Base-by-base conservation (phyloP, 2,113 vertebrate genomes). In the Bubo blakistoni region DNA sequence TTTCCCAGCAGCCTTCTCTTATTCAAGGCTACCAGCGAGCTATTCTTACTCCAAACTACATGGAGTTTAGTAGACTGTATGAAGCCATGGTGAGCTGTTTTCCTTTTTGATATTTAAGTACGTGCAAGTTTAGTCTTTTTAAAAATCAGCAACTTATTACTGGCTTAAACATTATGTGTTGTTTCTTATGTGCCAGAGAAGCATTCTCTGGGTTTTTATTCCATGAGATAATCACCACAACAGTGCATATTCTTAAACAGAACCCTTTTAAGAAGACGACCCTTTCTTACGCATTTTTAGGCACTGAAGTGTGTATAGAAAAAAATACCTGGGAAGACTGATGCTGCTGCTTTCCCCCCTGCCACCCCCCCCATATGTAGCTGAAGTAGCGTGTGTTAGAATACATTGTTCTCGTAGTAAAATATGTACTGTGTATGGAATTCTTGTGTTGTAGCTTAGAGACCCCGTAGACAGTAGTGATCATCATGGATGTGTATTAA, bases 21-120 rank as follows among this genome's bases (percentile, higher is more conserved):
- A 98, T 99, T 90, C 99, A 99, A 55, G 99, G 99, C 29, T 99
- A 99, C 97, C 98, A 97, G 82, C 98, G 98, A 97, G 99, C 98
- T 44, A 98, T 99, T 91, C 98, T 99, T 59, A 99, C 99, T 14
- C 99, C 99, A 34, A 99, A 99, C 97, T 98, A 98, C 9, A 98
- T 99, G 98, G 99, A 99, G 97, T 99, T 99, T 92, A 98, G 98
- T 81, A 98, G 99, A 69, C 98, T 99, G 2, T 99, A 98, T 65
- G 99, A 99, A 95, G 98, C 99, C 7, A 98, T 99, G 98, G 99
- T 99, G 97, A 98, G 98, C 98, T 38, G 26, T 59, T 78, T 81
- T 69, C 47, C 76, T 83, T 82, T 81, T 44, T 83, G 26, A 12
- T 80, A 18, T 44, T 82, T 54, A 79, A 76, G 25, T 73, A 72